Evolutionary conservation across 1,140 invertebrate species (phyloP), one percentile per base, ranked within the genome.

Genomic region (Meloidogyne floridensis): DNA sequence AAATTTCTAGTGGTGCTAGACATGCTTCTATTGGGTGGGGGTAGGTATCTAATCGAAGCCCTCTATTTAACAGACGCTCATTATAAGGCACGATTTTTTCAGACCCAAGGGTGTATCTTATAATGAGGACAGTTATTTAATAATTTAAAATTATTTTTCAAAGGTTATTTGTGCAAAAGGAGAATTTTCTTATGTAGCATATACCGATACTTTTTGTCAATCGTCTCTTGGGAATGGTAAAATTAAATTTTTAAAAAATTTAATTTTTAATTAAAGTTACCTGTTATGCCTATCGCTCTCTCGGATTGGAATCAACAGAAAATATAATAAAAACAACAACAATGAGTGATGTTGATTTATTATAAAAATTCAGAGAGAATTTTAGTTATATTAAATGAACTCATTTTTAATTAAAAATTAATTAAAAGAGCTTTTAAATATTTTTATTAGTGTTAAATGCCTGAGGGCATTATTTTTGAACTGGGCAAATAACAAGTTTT

Each of bases 131-230:
- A 2, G 2, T 2, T 32, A 32, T 32, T 32, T 32, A 32, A 82
- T 13, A 81, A 54, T 81, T 47, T 10, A 56, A 32, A 15, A 32
- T 69, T 20, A 71, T 73, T 42, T 75, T 43, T 69, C n/a, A 54
- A 47, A 87, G 79, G 86, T 87, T 9, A 87, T 87, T 82, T 87
- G 77, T 79, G 77, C 87, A 72, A 85, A 83, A 18, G 84, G 83
- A 56, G 88, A 89, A 77, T 89, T 89, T 82, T 83, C 85, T 32
- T 89, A 89, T 80, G 83, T 89, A 10, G 87, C 85, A 15, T 90
- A 89, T 77, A 89, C 86, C 6, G 87, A 90, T 42, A 85, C 84
- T 3, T 89, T 84, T 81, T 90, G 89, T 74, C 88, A 89, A 75
- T 80, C 84, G 10, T 74, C 88, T 11, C 83, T 76, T 42, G 89